Base-by-base conservation (phyloP, 2,113 vertebrate species). In the Myxocyprinus asiaticus region DNA sequence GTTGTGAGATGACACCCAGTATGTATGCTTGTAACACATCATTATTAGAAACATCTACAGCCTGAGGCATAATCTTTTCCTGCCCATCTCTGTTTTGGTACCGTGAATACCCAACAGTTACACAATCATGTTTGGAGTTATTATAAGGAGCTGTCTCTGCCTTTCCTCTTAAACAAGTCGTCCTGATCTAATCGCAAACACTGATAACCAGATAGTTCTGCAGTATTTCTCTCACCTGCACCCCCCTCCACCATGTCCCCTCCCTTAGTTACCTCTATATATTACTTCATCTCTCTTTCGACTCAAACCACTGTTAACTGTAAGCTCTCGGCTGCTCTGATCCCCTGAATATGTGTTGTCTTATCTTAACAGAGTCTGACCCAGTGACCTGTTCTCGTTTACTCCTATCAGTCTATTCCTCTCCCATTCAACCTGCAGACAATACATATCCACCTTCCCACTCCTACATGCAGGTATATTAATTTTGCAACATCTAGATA, bases 401-500 rank as follows among this genome's bases (percentile, higher is more conserved):
- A 61, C 53, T 48, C 76, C n/a, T 51, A 43, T 71, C 58, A 68
- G 14, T 7, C 45, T 56, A 69, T 51, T 78, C 55, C 67, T 76
- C 22, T 33, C 3, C 22, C 51, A 61, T 55, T 81, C 65, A 45
- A 66, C 69, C 68, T 44, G 22, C 8, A 73, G 47, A 53, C 69
- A 77, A 74, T 58, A 42, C 67, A 66, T 67, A 67, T 61, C 74
- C 74, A 7, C 63, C 9, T 33, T 47, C 51, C 45, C 84, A 17
- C 43, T 56, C 73, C 76, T 44, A n/a, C 15, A 12, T 69, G 58
- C 65, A 42, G 69, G 45, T 53, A 61, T 80, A 81, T 78, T 64
- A 81, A 81, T 84, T 81, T 81, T 81, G 67, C 82, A 83, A 80
- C 77, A 77, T 71, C 51, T 47, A 5, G 4, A 50, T 81, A 84